Percentiles rank a stretch among this genome's conserved stretches.
Conservation (phyloP, 2,888 invertebrate genomes). For the Nephrotoma appendiculata region DNA sequence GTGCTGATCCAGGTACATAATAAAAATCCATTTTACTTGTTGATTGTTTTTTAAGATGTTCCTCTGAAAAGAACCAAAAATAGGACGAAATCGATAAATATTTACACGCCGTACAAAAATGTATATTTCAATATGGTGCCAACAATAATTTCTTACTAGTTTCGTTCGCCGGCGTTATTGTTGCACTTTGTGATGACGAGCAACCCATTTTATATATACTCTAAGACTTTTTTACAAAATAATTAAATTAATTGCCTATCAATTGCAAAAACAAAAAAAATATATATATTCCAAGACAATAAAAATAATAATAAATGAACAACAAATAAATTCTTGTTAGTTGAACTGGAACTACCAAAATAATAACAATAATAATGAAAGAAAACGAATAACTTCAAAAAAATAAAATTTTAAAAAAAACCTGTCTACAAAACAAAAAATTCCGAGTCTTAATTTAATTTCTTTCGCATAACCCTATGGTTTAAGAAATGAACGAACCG, state of each 20-base stretch:
- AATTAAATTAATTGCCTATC: neutral
- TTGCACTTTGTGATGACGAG: neutral
- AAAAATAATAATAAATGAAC: neutral
- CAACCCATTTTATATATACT: neutral
- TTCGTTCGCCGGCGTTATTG: neutral
- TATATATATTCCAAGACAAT: neutral
- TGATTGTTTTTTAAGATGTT: conserved; percentile 1
- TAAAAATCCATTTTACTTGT: conserved; percentile 42
- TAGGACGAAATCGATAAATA: neutral
- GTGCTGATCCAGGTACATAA: conserved; percentile 45
- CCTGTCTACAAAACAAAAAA: neutral
- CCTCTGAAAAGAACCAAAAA: neutral
- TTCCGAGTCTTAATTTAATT: neutral
- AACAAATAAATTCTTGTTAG: neutral
- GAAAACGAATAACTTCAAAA: neutral
- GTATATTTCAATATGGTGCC: neutral
- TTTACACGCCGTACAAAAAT: neutral
- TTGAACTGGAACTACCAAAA: neutral
- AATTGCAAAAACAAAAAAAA: neutral
- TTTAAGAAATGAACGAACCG: neutral
- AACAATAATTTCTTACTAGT: neutral
- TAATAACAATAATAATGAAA: neutral
- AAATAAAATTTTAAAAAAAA: neutral
- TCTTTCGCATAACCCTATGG: neutral
- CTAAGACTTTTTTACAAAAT: neutral